Evolutionary conservation across 2,888 invertebrate species (phyloP), one percentile per base, ranked within the genome.

Genomic region (Ischnura elegans): DNA sequence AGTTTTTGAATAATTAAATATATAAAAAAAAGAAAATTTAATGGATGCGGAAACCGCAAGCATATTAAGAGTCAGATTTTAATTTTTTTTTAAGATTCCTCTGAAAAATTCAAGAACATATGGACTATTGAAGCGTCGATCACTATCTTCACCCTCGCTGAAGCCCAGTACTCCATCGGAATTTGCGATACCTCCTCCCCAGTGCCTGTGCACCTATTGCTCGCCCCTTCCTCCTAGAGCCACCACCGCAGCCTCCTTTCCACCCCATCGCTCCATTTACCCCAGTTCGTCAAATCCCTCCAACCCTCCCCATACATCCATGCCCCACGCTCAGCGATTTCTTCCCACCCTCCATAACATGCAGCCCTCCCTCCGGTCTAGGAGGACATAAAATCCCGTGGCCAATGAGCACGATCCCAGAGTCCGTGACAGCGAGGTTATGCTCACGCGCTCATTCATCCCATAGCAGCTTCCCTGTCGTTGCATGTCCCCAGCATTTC

Each of bases 231-330:
- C 43, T 6, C 46, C 29, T 76, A 42, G 0, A 8, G 19, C 25
- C 42, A 42, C 90, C 13, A 25, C 25, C 43, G 43, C 25, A 29
- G 25, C 87, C 87, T 43, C 46, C 51, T 42, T 85, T 42, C 85
- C 36, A 21, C 4, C 85, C 85, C 36, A n/a, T 86, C 46, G 76
- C 86, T 45, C 46, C 86, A 46, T 86, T 86, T 45, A 25, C n/a
- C n/a, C 86, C 46, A 25, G 76, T 76, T 76, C 76, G 76, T 76
- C 76, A 76, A 76, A 76, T 76, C 76, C 76, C 29, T 45, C 29
- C 87, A 55, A 25, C 25, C 19, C 90, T 66, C 42, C 21, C 36
- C 36, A 0, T n/a, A 3, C 29, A 2, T 45, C 16, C n/a, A 36
- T 8, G 19, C 5, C 10, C 87, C n/a, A 5, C 25, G n/a, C 46